Conservation (phyloP, 1,140 invertebrate genomes). For the Ceratina calcarata region DNA sequence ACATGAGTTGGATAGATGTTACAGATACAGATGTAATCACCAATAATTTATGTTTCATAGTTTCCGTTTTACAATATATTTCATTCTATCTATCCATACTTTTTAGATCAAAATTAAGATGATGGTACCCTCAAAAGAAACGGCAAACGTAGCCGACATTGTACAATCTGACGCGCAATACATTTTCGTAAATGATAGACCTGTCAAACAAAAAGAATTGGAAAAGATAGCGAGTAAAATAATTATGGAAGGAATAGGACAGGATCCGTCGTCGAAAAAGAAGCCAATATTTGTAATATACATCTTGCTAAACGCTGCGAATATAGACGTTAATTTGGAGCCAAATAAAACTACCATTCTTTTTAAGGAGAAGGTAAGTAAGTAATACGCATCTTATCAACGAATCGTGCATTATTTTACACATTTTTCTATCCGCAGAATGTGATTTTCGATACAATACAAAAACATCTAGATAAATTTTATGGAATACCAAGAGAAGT, state of each 20-base stretch:
- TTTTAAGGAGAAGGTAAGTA: conserved; percentile 78
- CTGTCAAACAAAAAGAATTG: conserved; percentile 82
- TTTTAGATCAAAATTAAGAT: conserved; percentile 76
- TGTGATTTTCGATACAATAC: conserved; percentile 59
- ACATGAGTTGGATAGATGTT: conserved; percentile 74
- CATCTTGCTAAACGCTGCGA: conserved; percentile 77
- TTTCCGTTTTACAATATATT: conserved; percentile 38
- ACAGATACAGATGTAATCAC: conserved; percentile 59
- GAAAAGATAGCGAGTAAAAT: conserved; percentile 81
- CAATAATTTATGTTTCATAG: conserved; percentile 18
- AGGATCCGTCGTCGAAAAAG: conserved; percentile 69
- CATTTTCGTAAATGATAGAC: conserved; percentile 82
- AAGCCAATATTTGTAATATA: conserved; percentile 79
- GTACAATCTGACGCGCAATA: conserved; percentile 71
- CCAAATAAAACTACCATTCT: conserved; percentile 84
- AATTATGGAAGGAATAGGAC: conserved; percentile 66
- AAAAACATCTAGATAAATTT: conserved; percentile 65
- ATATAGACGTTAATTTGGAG: conserved; percentile 84
- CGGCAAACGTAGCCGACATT: conserved; percentile 69
- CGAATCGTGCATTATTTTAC: not conserved
- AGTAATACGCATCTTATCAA: not conserved
- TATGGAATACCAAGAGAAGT: conserved; percentile 62
- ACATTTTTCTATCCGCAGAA: conserved; percentile 49
- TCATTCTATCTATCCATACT: not conserved
- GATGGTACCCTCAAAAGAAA: conserved; percentile 79